A percentile compares a stretch with the other conserved stretches of the same genome.
Evolutionary conservation across 2,888 invertebrate species (phyloP).

Genomic region (Oscheius onirici): DNA sequence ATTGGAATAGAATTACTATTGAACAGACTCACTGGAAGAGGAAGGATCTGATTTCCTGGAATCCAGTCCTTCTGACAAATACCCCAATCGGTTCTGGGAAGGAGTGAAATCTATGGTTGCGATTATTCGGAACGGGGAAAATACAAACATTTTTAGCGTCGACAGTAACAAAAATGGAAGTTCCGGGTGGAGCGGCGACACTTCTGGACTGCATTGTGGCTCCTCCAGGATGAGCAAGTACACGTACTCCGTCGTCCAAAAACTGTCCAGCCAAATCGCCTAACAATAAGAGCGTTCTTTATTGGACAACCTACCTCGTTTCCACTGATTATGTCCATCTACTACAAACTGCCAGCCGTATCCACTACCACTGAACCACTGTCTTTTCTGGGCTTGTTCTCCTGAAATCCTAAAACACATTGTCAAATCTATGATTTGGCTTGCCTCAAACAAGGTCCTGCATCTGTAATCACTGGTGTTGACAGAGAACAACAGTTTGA

Average conservation of each 20-base stretch:
- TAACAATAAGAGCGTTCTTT: not conserved
- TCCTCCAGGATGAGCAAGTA: conserved; percentile 48
- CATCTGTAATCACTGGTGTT: conserved; percentile 45
- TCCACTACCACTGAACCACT: conserved; percentile 51
- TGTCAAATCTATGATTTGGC: not conserved
- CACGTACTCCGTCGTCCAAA: conserved; percentile 45
- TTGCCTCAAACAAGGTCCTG: conserved; percentile 47
- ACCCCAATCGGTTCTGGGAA: conserved; percentile 58
- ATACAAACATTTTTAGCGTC: conserved; percentile 49
- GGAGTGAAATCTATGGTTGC: conserved; percentile 55
- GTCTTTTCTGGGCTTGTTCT: conserved; percentile 31
- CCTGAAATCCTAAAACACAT: conserved; percentile 43
- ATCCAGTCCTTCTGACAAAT: conserved; percentile 47
- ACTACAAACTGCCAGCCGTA: conserved; percentile 55
- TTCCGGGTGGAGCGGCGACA: conserved; percentile 46
- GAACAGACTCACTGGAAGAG: conserved; percentile 29
- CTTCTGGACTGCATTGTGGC: conserved; percentile 44
- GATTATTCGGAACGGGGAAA: too few relatives aligned
- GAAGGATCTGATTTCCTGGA: conserved; percentile 25
- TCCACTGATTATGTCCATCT: conserved; percentile 36
- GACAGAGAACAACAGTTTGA: conserved; percentile 48
- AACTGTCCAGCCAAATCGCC: conserved; percentile 10
- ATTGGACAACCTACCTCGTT: not conserved
- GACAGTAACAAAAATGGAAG: conserved; percentile 48
- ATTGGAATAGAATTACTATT: not conserved